Base-by-base conservation (phyloP, 2,888 invertebrate species). In the Ormyrus rosae region DNA sequence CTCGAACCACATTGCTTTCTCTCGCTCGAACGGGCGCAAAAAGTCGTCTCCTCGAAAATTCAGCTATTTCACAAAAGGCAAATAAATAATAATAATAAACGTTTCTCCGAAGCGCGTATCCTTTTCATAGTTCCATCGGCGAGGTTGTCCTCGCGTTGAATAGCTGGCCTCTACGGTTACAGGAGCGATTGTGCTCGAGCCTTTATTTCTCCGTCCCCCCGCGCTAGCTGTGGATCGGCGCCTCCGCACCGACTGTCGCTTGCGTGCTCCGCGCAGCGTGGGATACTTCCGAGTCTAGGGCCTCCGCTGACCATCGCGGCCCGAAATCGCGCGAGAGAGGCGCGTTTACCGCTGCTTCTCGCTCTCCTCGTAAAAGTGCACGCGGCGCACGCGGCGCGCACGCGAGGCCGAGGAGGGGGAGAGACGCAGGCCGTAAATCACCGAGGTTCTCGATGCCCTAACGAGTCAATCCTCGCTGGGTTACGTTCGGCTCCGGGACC, bases 381-480 rank as follows among this genome's bases (percentile, higher is more conserved):
- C 63, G 63, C 48, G 50, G 19, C 19, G 19, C 19, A 19, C 19
- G 19, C 19, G 19, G 19, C 19, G 19, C 19, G 5, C 56, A 0
- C 11, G 13, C 9, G 56, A 11, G 45, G 46, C 13, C 9, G 46
- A 63, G n/a, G 63, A 45, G 34, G 19, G 53, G 53, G 70, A 8
- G 34, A 53, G 7, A 51, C 13, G n/a, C 6, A 67, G 53, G 34
- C 3, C 55, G 48, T 80, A 80, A 80, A 80, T 80, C 80, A 80
- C 53, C 60, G 55, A 65, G 53, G 71, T 73, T 80, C 68, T 77
- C 76, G 61, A 72, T 71, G 64, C 78, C 51, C 61, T 56, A 73
- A 78, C 82, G 79, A 81, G 82, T 78, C 80, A 80, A 79, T 77
- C 81, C 58, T 68, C 65, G 45, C 45, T 55, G 13, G 69, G 65